These are phyloP conservation scores for Papilio demoleus DNA, from an alignment of 2,888 invertebrate species.

Conservation along the genomic window DNA sequence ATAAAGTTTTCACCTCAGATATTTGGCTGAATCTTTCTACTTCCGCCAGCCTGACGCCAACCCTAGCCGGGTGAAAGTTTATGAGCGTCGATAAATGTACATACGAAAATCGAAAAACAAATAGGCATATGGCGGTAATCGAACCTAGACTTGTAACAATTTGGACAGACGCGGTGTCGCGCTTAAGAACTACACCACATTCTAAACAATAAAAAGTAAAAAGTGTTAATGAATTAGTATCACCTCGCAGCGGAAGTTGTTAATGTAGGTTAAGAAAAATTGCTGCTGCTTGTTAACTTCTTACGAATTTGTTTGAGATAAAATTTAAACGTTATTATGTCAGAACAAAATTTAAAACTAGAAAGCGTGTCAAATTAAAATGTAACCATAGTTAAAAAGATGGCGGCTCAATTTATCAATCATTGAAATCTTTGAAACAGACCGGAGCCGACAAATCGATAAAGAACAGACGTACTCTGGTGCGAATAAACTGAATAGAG, in stretches of 20 bases:
- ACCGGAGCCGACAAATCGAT: constrained; percentile 24
- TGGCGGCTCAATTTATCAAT: constrained; percentile 22
- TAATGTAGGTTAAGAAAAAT: neutral
- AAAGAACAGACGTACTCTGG: constrained; percentile 29
- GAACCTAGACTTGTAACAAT: too few species aligned
- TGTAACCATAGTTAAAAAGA: constrained; percentile 11
- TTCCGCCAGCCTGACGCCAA: too few species aligned
- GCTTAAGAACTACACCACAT: too few species aligned
- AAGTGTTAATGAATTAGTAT: too few species aligned
- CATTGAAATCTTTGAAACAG: constrained; percentile 24
- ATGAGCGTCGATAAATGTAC: too few species aligned
- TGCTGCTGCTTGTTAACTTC: constrained; percentile 6
- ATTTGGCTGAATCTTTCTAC: too few species aligned
- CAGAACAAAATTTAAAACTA: neutral
- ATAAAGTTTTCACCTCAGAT: too few species aligned
- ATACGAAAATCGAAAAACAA: too few species aligned
- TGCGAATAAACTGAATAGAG: constrained; percentile 25
- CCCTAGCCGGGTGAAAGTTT: too few species aligned
- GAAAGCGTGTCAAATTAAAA: constrained; percentile 12
- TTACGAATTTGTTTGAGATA: neutral
- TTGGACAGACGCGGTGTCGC: too few species aligned
- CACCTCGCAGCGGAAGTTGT: neutral
- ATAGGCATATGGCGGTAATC: too few species aligned
- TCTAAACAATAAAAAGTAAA: too few species aligned
- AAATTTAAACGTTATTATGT: neutral